phyloP scores from a whole-genome alignment of 1,140 invertebrate species.

The Cotesia typhae region DNA sequence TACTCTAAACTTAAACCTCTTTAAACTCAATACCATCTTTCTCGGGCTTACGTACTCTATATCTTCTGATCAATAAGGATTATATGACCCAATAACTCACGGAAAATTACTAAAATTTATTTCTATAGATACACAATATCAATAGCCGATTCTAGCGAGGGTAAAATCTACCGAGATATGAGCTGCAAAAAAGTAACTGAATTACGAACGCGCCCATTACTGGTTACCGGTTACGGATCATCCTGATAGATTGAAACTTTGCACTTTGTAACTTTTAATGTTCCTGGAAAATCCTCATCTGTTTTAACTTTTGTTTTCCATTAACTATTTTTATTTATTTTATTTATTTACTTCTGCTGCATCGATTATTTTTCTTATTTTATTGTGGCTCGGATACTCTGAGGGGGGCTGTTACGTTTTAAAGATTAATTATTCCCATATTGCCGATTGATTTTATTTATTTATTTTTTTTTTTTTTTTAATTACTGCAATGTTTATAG shows the following conservation, averaged over 20 bases:
- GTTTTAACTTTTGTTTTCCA: not conserved
- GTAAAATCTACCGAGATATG: too few relatives aligned
- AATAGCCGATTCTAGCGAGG: not conserved
- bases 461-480: too few relatives aligned
- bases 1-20: slow-evolving; percentile 4
- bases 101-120: not conserved
- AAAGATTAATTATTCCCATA: too few relatives aligned
- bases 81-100: too few relatives aligned
- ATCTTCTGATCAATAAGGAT: too few relatives aligned
- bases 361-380: not conserved
- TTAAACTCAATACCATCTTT: not conserved
- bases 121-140: not conserved
- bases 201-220: not conserved
- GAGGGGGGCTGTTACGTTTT: too few relatives aligned
- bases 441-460: too few relatives aligned
- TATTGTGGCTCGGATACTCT: too few relatives aligned
- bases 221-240: not conserved
- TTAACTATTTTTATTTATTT: not conserved
- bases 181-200: not conserved
- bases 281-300: not conserved
- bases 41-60: too few relatives aligned
- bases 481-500: too few relatives aligned
- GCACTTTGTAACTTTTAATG: slow-evolving; percentile 19
- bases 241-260: slow-evolving; percentile 15
- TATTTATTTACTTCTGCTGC: not conserved